Base-by-base conservation (phyloP, 2,797 vertebrate species). In the Chaenodraco wilsoni region DNA sequence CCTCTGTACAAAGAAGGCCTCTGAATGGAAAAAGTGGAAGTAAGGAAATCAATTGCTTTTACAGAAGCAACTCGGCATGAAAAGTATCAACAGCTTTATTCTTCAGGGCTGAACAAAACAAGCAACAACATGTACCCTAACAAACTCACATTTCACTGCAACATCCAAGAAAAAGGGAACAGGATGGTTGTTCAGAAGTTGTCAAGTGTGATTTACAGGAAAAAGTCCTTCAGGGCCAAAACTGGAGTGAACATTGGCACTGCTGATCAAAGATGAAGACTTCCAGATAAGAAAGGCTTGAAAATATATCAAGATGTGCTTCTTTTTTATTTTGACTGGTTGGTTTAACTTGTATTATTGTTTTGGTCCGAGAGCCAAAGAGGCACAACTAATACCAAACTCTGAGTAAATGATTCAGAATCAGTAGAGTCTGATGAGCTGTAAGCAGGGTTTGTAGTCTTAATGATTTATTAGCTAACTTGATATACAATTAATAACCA, bases 201-300 rank as follows among this genome's bases (percentile, higher is more conserved):
- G 56, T 75, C 19, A 48, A 21, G 16, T 44, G 15, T 43, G 27
- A 37, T 59, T 56, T 21, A 65, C 46, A 56, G 69, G 59, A 76
- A 66, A 68, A 58, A 44, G 27, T 15, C 3, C 5, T 44, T 52
- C 54, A 19, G 62, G 50, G 51, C 72, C 45, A 68, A 72, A 65
- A 9, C 55, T 57, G 14, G n/a, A 71, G 37, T 33, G 31, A 74
- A 74, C 37, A 56, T 54, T 69, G 57, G 57, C 23, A 43, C 6
- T 23, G 31, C 59, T 65, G 65, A 78, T 76, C 63, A 74, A 76
- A 79, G 68, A 78, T 73, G 49, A 72, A 74, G 33, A n/a, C 17
- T 78, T 27, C 23, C 13, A 48, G 76, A 84, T 75, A 69, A 65
- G 55, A 82, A 37, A 58, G 27, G 37, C 60, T 17, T 65, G 33